Evolutionary conservation across 2,113 vertebrate genomes (phyloP).

Genomic region (Callopanchax toddi): DNA sequence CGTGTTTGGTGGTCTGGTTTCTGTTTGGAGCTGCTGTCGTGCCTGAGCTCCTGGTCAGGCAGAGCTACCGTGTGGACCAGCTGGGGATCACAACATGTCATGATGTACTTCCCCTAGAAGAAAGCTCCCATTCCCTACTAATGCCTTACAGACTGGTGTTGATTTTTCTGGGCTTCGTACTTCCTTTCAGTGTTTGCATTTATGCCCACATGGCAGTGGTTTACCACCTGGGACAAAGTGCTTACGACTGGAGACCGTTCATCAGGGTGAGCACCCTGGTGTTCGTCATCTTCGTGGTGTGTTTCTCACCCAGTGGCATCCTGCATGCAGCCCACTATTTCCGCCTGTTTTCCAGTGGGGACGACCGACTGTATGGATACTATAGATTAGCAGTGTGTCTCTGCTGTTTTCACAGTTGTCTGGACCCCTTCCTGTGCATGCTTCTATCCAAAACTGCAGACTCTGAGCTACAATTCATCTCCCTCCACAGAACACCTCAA

Average conservation of each 20-base stretch:
- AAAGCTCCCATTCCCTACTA: constrained; percentile 49
- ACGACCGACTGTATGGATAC: constrained; percentile 82
- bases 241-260: constrained; percentile 83
- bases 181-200: constrained; percentile 82
- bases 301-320: constrained; percentile 87
- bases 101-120: constrained; percentile 80
- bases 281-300: constrained; percentile 87
- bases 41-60: constrained; percentile 83
- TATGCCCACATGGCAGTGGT: constrained; percentile 87
- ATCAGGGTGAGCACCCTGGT: constrained; percentile 85
- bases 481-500: constrained; percentile 33
- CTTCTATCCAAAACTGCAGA: constrained; percentile 80
- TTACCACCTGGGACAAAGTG: constrained; percentile 77
- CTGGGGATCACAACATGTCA: constrained; percentile 84
- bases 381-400: constrained; percentile 87
- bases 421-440: constrained; percentile 92
- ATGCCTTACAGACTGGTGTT: constrained; percentile 85
- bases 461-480: constrained; percentile 67
- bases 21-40: constrained; percentile 80
- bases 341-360: constrained; percentile 74
- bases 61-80: constrained; percentile 78
- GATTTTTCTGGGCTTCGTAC: constrained; percentile 82
- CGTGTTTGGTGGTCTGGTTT: constrained; percentile 81
- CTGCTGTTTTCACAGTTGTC: constrained; percentile 91
- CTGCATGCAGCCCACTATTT: constrained; percentile 86